Base-by-base conservation (phyloP, 2,888 invertebrate species). In the Autographa pulchrina region DNA sequence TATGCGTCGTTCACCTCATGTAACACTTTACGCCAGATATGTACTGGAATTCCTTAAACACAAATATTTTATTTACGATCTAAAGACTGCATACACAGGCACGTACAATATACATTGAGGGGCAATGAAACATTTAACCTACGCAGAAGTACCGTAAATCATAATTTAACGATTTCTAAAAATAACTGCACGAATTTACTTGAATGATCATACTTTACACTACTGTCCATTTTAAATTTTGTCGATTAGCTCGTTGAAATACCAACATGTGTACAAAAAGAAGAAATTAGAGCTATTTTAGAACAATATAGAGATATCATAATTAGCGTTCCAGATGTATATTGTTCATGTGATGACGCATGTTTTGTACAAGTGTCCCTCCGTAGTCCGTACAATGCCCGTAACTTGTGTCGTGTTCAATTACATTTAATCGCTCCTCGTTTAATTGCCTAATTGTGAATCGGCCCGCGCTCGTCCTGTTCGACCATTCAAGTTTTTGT, bases 391-490 rank as follows among this genome's bases (percentile, higher is more conserved):
- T 74, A 72, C 83, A 83, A 78, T 80, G 85, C 83, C 87, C 86
- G 86, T 84, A 84, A 86, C 87, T 90, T 89, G 88, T 90, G 91
- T 91, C 92, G 92, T 91, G 90, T 92, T 93, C 94, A 95, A 95
- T 95, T 95, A 93, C 92, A 92, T 90, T 92, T 95, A 94, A 96
- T 95, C 92, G 92, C 88, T 88, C 91, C 90, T 92, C 90, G 93
- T 94, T 92, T 93, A 93, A 94, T 94, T 92, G 92, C 90, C 91
- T 92, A 92, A 92, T 94, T 94, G 92, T 89, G 86, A 89, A 87
- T 87, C 85, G 85, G 81, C 83, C 85, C 83, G 85, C 86, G 86
- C 76, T 75, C 78, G 79, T 73, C 83, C 84, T 70, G 72, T 81
- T 81, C 67, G 68, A 74, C 35, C 72, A 74, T 70, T 66, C 70